These are phyloP conservation scores for Drosophila kuntzei DNA, from an alignment of 2,888 invertebrate species.

Conservation along the genomic window DNA sequence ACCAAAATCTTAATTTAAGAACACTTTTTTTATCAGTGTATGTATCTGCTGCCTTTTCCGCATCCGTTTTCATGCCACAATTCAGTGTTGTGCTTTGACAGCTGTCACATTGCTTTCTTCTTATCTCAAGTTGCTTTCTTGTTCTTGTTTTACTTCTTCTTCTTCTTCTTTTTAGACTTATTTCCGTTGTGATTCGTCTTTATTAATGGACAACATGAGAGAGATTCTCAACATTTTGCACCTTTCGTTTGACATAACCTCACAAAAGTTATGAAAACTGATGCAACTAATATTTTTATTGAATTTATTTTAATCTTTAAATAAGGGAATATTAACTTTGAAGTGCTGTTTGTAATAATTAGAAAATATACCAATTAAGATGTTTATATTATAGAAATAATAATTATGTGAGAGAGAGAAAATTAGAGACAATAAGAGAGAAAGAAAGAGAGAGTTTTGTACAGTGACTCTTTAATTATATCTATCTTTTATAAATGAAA, in stretches of 20 bases:
- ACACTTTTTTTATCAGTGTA: no score
- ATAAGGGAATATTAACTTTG: neutral
- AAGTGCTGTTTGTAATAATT: neutral
- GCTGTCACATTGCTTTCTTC: slow-evolving; percentile 70
- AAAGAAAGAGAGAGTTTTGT: neutral
- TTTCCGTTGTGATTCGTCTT: slow-evolving; percentile 56
- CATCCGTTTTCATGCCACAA: slow-evolving; percentile 51
- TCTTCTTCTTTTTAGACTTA: slow-evolving; percentile 14
- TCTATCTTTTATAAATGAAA: no score
- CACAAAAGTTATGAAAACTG: neutral
- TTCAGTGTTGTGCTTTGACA: slow-evolving; percentile 69
- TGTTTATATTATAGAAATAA: no score
- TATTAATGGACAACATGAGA: slow-evolving; percentile 55
- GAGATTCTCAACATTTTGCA: slow-evolving; percentile 26
- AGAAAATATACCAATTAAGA: neutral
- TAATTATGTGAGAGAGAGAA: neutral
- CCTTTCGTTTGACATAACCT: neutral
- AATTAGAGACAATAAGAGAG: neutral
- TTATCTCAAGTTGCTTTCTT: slow-evolving; percentile 38
- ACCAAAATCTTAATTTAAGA: no score
- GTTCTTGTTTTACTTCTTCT: slow-evolving; percentile 27
- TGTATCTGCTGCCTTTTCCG: neutral
- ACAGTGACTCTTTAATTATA: no score
- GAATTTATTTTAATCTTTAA: neutral
- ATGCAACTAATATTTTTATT: neutral